Percentiles rank a stretch among this genome's conserved stretches.
These are phyloP conservation scores for Typhlichthys subterraneus DNA, from an alignment of 2,797 vertebrate genomes.

Conservation along the genomic window DNA sequence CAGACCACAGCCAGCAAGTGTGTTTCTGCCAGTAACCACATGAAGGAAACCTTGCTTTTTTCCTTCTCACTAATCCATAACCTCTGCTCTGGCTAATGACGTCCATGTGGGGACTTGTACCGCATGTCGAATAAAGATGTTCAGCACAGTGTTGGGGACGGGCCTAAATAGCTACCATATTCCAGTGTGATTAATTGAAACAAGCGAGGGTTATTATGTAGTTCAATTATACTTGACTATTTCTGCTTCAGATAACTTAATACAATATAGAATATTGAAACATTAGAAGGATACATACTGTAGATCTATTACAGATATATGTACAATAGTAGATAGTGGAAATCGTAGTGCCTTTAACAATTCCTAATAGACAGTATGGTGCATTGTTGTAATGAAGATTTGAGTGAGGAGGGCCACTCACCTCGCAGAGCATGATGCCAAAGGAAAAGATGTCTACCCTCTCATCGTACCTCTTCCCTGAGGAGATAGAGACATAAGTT, in stretches of 20 bases:
- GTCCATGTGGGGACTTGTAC: slow-evolving; percentile 52
- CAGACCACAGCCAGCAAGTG: slow-evolving; percentile 39
- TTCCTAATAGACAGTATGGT: background rate
- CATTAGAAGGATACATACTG: slow-evolving; percentile 5
- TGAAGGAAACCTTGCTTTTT: slow-evolving; percentile 39
- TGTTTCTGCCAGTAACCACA: slow-evolving; percentile 49
- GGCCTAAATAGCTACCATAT: slow-evolving; percentile 34
- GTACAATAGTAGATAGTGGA: too few relatives aligned
- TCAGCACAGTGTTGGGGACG: slow-evolving; percentile 32
- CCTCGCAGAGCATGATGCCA: slow-evolving; percentile 97
- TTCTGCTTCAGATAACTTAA: slow-evolving; percentile 1
- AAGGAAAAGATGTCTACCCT: slow-evolving; percentile 98
- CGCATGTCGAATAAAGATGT: slow-evolving; percentile 32
- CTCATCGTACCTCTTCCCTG: slow-evolving; percentile 96
- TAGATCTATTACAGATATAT: too few relatives aligned
- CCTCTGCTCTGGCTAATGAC: slow-evolving; percentile 38
- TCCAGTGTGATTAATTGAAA: too few relatives aligned
- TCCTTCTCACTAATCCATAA: slow-evolving; percentile 47
- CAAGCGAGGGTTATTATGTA: slow-evolving; percentile 19
- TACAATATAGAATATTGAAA: slow-evolving; percentile 16
- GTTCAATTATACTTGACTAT: slow-evolving; percentile 12
- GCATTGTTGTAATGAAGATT: background rate
- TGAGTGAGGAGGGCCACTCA: slow-evolving; percentile 58
- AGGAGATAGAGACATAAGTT: slow-evolving; percentile 4
- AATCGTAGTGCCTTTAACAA: too few relatives aligned